Conservation (phyloP, 2,797 vertebrate genomes). For the Trichosurus vulpecula region DNA sequence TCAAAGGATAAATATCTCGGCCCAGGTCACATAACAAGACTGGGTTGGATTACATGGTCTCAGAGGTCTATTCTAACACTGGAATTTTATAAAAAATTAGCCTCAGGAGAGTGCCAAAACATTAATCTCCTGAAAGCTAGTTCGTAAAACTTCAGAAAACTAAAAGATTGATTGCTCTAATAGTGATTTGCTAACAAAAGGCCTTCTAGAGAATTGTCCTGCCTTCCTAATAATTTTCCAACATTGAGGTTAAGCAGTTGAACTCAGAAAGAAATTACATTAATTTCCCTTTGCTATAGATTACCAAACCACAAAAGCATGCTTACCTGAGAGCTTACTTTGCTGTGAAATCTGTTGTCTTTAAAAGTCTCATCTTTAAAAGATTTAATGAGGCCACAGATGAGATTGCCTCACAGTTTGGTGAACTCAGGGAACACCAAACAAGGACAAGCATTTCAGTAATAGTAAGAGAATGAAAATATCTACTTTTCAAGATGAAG, state of each 20-base stretch:
- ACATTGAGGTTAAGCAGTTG: background rate
- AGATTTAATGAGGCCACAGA: background rate
- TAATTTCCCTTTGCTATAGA: background rate
- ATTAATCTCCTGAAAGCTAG: background rate
- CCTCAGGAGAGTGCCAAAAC: background rate
- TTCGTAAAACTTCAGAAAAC: slow-evolving; percentile 3
- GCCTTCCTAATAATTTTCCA: background rate
- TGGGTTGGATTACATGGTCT: background rate
- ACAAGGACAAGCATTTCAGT: background rate
- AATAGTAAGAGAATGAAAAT: background rate
- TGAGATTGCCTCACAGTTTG: background rate
- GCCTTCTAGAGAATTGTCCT: slow-evolving; percentile 4
- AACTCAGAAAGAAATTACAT: background rate
- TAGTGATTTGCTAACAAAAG: background rate
- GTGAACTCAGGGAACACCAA: background rate
- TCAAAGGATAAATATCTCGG: background rate
- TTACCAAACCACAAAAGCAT: background rate
- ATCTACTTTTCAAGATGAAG: background rate
- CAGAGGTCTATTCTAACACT: background rate
- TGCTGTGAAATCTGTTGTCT: background rate
- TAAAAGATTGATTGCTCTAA: background rate
- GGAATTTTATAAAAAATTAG: background rate
- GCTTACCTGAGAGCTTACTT: background rate
- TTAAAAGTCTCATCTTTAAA: background rate
- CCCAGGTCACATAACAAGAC: background rate